Percentiles rank a stretch among this genome's conserved stretches.
Conservation (phyloP, 2,797 vertebrate species). For the Anomalospiza imberbis region DNA sequence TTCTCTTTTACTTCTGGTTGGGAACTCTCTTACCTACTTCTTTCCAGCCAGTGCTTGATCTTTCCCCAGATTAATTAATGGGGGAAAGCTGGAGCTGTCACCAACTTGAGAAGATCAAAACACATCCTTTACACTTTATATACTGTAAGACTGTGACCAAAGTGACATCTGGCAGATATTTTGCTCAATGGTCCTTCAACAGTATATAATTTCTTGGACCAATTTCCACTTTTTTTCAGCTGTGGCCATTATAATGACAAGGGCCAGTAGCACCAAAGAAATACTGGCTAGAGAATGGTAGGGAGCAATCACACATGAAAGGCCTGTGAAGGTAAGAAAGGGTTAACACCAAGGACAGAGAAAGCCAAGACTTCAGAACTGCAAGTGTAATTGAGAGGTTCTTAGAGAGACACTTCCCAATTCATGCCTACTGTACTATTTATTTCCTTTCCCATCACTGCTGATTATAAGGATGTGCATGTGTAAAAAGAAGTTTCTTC, state of each 20-base stretch:
- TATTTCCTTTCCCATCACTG: slow-evolving; percentile 24
- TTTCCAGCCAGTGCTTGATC: background rate
- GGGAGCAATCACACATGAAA: background rate
- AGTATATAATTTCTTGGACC: background rate
- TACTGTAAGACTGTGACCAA: background rate
- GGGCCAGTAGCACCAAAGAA: background rate
- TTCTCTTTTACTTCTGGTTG: background rate
- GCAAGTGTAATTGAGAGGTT: slow-evolving; percentile 8
- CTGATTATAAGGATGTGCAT: slow-evolving; percentile 28
- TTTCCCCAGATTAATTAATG: background rate
- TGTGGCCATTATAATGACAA: background rate
- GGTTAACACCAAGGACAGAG: background rate
- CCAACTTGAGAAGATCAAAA: background rate
- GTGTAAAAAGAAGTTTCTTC: slow-evolving; percentile 13
- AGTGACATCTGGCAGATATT: background rate
- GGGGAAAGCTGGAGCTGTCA: background rate
- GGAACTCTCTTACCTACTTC: background rate
- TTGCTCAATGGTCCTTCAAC: background rate
- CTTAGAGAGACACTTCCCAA: slow-evolving; percentile 30
- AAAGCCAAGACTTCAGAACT: background rate
- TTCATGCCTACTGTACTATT: slow-evolving; percentile 10
- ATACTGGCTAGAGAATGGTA: background rate
- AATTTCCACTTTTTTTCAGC: background rate
- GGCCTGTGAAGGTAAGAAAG: background rate
- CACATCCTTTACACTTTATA: background rate